These are phyloP conservation scores for Hippocampus kuda DNA, from an alignment of 2,797 vertebrate species.

Conservation along the genomic window DNA sequence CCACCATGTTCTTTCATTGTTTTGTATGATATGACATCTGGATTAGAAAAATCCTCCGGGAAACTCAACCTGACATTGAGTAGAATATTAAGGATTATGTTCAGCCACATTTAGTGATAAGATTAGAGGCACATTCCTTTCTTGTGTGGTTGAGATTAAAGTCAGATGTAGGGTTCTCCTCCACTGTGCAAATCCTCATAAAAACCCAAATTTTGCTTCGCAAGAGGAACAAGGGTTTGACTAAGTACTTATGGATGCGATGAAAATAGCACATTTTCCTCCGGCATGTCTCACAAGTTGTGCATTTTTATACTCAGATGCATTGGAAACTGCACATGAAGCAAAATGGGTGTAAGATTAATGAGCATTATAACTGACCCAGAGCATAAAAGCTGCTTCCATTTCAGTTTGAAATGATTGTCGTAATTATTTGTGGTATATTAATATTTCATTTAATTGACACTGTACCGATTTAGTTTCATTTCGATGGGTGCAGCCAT, in stretches of 20 bases:
- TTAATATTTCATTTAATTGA: constrained; percentile 58
- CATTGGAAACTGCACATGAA: constrained; percentile 52
- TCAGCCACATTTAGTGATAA: constrained; percentile 59
- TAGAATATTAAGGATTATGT: constrained; percentile 62
- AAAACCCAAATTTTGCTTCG: constrained; percentile 30
- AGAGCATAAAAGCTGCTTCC: constrained; percentile 43
- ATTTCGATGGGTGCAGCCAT: constrained; percentile 40
- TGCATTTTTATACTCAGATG: constrained; percentile 28
- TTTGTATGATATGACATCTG: constrained; percentile 56
- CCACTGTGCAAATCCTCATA: constrained; percentile 15
- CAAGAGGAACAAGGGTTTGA: constrained; percentile 23
- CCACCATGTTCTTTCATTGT: constrained; percentile 47
- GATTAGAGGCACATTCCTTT: constrained; percentile 59
- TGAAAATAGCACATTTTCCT: constrained; percentile 4
- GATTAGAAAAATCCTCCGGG: constrained; percentile 50
- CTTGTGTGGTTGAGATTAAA: constrained; percentile 53
- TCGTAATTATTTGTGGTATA: constrained; percentile 61
- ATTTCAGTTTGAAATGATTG: constrained; percentile 63
- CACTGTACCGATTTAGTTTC: constrained; percentile 54
- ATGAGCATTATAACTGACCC: constrained; percentile 52
- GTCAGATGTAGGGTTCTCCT: constrained; percentile 47
- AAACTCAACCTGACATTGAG: constrained; percentile 54
- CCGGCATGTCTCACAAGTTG: constrained; percentile 21
- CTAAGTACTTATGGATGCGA: constrained; percentile 13
- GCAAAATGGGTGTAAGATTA: constrained; percentile 55